Base-by-base conservation (phyloP, 2,888 invertebrate genomes). In the Tolmerus cingulatus region DNA sequence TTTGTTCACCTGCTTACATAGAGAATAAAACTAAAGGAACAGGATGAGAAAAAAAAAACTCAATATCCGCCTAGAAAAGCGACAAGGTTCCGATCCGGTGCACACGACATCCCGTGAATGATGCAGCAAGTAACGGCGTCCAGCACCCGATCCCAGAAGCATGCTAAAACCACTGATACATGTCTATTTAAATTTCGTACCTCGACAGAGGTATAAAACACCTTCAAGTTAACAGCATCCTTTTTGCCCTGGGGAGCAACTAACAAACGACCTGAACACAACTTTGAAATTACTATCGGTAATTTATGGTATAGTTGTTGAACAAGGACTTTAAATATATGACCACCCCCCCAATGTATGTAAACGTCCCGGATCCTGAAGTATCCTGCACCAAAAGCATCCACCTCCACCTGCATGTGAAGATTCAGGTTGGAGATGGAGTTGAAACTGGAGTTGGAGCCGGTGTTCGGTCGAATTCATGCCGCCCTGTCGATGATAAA, bases 191-290 rank as follows among this genome's bases (percentile, higher is more conserved):
- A 86, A 86, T 86, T 86, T 57, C 55, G 19, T 37, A 86, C 23
- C 77, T 37, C 78, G 23, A 86, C 57, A 86, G 57, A 27, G 78
- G 78, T 86, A 86, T 79, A 86, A 86, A 79, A 86, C 86, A 86
- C 86, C 86, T 86, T 79, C 66, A 86, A 86, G 86, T 79, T 79
- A 86, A 86, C 86, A 79, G 86, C 43, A 87, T 87, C 81, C 87
- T 87, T 87, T 87, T 81, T 78, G 66, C 89, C 88, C 89, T 79
- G 43, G 89, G 89, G 89, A 89, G 84, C 89, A 89, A 89, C 89
- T 89, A 89, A 89, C 89, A 89, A 89, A 89, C 89, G 89, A 89
- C 89, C 87, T 89, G 89, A 89, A 89, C 89, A 89, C 89, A 89
- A 89, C 89, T 89, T 89, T 89, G 88, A 89, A 89, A 89, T 89